Evolutionary conservation across 1,140 invertebrate genomes (phyloP).

Genomic region (Trichoplusia ni): DNA sequence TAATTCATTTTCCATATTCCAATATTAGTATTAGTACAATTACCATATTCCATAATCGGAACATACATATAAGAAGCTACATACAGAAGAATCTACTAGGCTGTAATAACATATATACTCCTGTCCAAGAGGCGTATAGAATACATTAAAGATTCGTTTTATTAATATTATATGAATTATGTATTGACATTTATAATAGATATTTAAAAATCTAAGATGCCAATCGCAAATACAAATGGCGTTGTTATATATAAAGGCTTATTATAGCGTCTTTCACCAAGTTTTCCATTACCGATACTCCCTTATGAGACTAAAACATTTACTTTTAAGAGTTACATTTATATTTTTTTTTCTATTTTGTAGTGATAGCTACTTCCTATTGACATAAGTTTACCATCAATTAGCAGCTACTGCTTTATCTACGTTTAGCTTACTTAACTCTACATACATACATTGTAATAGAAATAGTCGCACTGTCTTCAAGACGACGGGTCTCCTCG

Average conservation of each 20-base stretch:
- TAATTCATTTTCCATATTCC: conserved; percentile 77
- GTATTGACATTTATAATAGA: conserved; percentile 65
- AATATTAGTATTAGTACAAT: conserved; percentile 72
- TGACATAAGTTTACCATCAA: conserved; percentile 81
- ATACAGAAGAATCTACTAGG: conserved; percentile 75
- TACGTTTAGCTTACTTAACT: conserved; percentile 74
- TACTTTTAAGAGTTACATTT: conserved; percentile 70
- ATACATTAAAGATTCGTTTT: conserved; percentile 74
- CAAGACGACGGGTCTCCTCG: conserved; percentile 49
- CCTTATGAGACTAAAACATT: conserved; percentile 77
- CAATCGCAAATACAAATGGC: conserved; percentile 78
- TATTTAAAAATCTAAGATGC: conserved; percentile 73
- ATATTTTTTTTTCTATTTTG: conserved; percentile 69
- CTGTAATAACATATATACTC: conserved; percentile 69
- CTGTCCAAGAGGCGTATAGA: conserved; percentile 69
- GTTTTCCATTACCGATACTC: conserved; percentile 71
- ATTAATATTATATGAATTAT: conserved; percentile 65
- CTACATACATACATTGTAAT: conserved; percentile 80
- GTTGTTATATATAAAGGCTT: conserved; percentile 73
- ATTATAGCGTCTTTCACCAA: conserved; percentile 79
- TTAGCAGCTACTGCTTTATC: conserved; percentile 67
- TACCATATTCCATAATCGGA: conserved; percentile 65
- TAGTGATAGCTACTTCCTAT: conserved; percentile 72
- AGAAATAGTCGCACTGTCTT: conserved; percentile 59
- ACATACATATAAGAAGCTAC: conserved; percentile 75